A percentile compares a stretch with the other conserved stretches of the same genome.
Evolutionary conservation across 2,113 vertebrate species (phyloP).

Genomic region (Embiotoca jacksoni): DNA sequence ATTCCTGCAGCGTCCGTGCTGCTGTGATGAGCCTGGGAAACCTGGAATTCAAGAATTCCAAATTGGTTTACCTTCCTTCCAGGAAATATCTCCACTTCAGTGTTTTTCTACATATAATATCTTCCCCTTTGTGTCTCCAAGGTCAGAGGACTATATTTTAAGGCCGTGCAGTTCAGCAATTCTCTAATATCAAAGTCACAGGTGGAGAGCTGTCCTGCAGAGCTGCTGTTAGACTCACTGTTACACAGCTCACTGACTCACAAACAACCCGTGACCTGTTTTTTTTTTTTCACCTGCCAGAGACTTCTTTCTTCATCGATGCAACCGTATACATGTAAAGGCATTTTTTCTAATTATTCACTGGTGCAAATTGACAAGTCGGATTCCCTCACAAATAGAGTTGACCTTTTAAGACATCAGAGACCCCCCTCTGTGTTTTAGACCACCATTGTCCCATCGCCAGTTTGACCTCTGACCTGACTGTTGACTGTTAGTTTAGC

Average conservation of each 20-base stretch:
- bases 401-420: conserved; percentile 36
- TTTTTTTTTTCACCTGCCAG: conserved; percentile 49
- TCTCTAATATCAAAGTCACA: conserved; percentile 63
- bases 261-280: conserved; percentile 71
- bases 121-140: conserved; percentile 23
- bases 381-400: conserved; percentile 29
- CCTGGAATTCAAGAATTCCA: conserved; percentile 58
- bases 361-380: conserved; percentile 45
- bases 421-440: conserved; percentile 24
- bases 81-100: conserved; percentile 37
- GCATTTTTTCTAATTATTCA: conserved; percentile 39
- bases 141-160: conserved; percentile 49
- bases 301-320: conserved; percentile 41
- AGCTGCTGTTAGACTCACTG: conserved; percentile 73
- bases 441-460: conserved; percentile 37
- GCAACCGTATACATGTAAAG: conserved; percentile 19
- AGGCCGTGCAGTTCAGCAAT: conserved; percentile 34
- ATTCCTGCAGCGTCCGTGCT: conserved; percentile 47
- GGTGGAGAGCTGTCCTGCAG: conserved; percentile 66
- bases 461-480: conserved; percentile 63
- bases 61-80: conserved; percentile 59
- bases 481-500: conserved; percentile 60
- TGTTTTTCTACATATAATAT: conserved; percentile 49
- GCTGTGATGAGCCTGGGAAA: conserved; percentile 48
- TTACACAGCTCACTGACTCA: conserved; percentile 75